Percentiles rank a stretch among this genome's conserved stretches.
phyloP scores from a whole-genome alignment of 2,113 vertebrate genomes.

The Ammodytes dubius region DNA sequence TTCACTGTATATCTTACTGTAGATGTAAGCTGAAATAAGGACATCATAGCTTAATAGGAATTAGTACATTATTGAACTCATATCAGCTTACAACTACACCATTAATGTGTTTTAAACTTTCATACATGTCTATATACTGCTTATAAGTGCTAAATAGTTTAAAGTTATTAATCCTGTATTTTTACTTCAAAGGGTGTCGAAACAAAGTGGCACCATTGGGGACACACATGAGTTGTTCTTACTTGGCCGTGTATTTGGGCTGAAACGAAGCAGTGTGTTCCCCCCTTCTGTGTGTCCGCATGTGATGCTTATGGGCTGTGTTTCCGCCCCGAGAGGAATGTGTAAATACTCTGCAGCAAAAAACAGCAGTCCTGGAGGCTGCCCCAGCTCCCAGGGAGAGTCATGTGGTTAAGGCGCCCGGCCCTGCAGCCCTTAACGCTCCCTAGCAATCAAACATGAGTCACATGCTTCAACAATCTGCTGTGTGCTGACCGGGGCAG shows the following conservation, averaged over 20 bases:
- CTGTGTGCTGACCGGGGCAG: conserved; percentile 26
- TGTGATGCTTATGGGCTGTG: conserved; percentile 74
- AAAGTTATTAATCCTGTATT: conserved; percentile 6
- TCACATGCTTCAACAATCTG: conserved; percentile 64
- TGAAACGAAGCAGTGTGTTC: conserved; percentile 14
- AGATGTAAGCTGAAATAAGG: not conserved
- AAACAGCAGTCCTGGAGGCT: conserved; percentile 58
- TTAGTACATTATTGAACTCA: not conserved
- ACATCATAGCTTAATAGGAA: no score
- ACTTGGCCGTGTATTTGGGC: conserved; percentile 23
- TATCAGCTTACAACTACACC: not conserved
- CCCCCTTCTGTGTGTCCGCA: conserved; percentile 63
- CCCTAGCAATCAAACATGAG: conserved; percentile 61
- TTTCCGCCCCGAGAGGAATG: conserved; percentile 71
- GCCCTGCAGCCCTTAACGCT: conserved; percentile 47
- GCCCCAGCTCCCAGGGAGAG: conserved; percentile 50
- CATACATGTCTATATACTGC: not conserved
- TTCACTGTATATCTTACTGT: not conserved
- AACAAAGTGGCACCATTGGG: conserved; percentile 26
- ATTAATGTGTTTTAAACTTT: not conserved
- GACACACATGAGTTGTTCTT: conserved; percentile 32
- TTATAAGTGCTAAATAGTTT: not conserved
- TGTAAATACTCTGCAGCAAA: conserved; percentile 51
- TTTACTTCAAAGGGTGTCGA: conserved; percentile 18
- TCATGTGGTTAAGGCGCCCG: conserved; percentile 55